Conservation (phyloP, 2,797 vertebrate genomes). For the Falco novaeseelandiae region DNA sequence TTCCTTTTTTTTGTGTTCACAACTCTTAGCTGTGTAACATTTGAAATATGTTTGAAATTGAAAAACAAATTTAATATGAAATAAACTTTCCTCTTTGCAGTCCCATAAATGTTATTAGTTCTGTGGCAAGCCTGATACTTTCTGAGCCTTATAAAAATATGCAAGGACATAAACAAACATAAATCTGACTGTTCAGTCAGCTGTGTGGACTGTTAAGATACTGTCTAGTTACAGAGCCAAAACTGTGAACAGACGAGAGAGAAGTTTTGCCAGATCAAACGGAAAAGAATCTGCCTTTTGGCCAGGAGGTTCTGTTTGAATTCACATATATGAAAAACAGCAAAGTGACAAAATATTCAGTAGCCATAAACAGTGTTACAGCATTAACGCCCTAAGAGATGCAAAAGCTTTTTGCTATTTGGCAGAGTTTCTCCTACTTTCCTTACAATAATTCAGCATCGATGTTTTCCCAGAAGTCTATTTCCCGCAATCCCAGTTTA, state of each 20-base stretch:
- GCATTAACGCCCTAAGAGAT: not conserved
- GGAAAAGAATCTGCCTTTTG: not conserved
- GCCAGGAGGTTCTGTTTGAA: not conserved
- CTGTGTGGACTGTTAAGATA: not conserved
- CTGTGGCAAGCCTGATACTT: not conserved
- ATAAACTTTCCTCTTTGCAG: not conserved
- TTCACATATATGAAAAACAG: not conserved
- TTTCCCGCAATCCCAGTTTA: not conserved
- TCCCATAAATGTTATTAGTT: not conserved
- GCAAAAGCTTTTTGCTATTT: not conserved
- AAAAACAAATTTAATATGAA: no score
- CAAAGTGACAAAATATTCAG: not conserved
- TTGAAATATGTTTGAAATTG: not conserved
- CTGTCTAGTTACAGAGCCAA: not conserved
- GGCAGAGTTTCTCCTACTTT: not conserved
- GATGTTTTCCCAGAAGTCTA: not conserved
- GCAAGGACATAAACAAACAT: not conserved
- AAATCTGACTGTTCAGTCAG: not conserved
- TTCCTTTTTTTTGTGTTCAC: not conserved
- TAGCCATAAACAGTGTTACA: not conserved
- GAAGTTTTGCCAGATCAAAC: not conserved
- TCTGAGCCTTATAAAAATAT: not conserved
- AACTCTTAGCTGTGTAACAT: not conserved
- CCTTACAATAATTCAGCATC: not conserved
- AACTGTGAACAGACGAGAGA: not conserved